phyloP scores from a whole-genome alignment of 2,888 invertebrate species.

The Xylota sylvarum region DNA sequence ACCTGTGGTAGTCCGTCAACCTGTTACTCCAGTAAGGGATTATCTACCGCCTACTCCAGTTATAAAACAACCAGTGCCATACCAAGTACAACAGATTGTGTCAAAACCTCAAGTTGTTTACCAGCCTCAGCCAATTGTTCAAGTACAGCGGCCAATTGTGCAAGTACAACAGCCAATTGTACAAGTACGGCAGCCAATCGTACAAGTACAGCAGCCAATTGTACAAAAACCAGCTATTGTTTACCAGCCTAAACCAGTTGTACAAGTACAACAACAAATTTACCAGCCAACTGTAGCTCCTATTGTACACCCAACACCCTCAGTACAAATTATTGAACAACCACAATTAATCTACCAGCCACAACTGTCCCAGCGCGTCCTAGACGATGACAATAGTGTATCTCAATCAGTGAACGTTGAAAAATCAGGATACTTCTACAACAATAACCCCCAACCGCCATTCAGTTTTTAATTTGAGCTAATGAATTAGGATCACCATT shows the following conservation, averaged over 20 bases:
- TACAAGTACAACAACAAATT: slow-evolving; percentile 10
- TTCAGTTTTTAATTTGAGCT: slow-evolving; percentile 37
- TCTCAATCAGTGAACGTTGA: neutral
- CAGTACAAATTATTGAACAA: neutral
- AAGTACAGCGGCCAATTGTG: too few species aligned
- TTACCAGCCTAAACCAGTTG: slow-evolving; percentile 23
- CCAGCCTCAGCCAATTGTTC: too few species aligned
- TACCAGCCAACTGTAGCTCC: slow-evolving; percentile 3
- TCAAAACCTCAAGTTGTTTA: too few species aligned
- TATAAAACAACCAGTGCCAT: neutral
- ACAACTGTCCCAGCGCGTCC: neutral
- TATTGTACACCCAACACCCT: neutral
- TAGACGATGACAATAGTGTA: neutral
- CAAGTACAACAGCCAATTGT: neutral
- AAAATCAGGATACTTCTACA: slow-evolving; percentile 47
- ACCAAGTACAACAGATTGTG: neutral
- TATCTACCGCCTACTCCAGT: slow-evolving; percentile 36
- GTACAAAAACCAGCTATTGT: neutral
- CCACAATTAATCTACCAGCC: slow-evolving; percentile 6
- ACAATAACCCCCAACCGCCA: slow-evolving; percentile 53
- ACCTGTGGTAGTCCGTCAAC: neutral
- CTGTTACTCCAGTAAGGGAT: slow-evolving; percentile 25
- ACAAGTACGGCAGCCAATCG: slow-evolving; percentile 3
- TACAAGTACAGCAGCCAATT: neutral
- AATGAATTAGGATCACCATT: neutral